Evolutionary conservation across 2,797 vertebrate species (phyloP).

Genomic region (Huso huso): DNA sequence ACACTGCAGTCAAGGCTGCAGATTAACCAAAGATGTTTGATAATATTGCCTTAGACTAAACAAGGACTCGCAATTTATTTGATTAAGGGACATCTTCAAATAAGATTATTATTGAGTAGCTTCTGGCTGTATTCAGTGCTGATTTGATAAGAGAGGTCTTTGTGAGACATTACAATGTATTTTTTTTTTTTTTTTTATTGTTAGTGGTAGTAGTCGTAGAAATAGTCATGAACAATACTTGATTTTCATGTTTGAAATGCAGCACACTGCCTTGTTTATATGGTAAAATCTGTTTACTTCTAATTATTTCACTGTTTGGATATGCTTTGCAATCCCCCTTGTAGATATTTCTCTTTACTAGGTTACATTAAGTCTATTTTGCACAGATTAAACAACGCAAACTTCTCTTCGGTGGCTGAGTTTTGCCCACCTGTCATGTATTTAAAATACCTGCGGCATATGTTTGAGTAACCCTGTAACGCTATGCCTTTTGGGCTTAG

Average conservation of each 20-base stretch:
- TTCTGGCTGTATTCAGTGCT: no score
- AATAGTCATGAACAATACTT: not conserved
- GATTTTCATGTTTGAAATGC: slow-evolving; percentile 38
- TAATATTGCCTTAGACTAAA: no score
- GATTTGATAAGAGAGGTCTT: no score
- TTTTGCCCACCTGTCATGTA: slow-evolving; percentile 61
- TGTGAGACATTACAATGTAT: not conserved
- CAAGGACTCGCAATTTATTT: no score
- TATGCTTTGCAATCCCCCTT: slow-evolving; percentile 30
- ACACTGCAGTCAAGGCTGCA: no score
- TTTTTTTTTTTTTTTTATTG: not conserved
- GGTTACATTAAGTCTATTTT: slow-evolving; percentile 49
- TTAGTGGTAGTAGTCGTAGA: no score
- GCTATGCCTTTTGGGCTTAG: slow-evolving; percentile 58
- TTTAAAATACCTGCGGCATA: slow-evolving; percentile 62
- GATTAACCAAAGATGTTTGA: no score
- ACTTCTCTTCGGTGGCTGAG: slow-evolving; percentile 47
- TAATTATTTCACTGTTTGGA: slow-evolving; percentile 51
- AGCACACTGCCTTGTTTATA: slow-evolving; percentile 34
- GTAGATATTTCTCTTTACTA: slow-evolving; percentile 35
- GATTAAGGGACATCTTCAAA: no score
- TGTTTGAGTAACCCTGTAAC: slow-evolving; percentile 60
- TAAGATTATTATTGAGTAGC: no score
- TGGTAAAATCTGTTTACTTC: slow-evolving; percentile 56
- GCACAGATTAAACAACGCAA: slow-evolving; percentile 62